These are phyloP conservation scores for Dolichallabes microphthalmus DNA, from an alignment of 2,113 vertebrate genomes.

Conservation along the genomic window DNA sequence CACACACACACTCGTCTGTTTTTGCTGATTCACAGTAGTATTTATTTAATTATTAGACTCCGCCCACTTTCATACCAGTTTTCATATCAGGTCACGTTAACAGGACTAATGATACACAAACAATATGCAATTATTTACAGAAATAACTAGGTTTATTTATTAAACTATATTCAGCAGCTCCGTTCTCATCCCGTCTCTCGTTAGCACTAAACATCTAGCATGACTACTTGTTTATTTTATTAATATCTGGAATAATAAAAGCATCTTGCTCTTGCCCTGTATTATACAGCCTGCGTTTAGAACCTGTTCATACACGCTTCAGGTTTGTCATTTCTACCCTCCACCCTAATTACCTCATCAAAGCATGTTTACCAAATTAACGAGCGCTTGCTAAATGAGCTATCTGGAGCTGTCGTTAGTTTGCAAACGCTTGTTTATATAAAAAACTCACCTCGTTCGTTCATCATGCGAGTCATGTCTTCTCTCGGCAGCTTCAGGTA, in stretches of 20 bases:
- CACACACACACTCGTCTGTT: not conserved
- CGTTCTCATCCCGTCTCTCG: not conserved
- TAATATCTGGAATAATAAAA: not conserved
- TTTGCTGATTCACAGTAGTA: not conserved
- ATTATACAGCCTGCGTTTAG: not conserved
- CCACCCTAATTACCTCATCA: not conserved
- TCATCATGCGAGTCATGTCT: conserved; percentile 71
- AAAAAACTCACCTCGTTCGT: conserved; percentile 56
- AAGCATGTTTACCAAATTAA: not conserved
- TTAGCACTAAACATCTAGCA: not conserved
- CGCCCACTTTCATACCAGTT: not conserved
- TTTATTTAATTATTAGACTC: not conserved
- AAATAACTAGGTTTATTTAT: not conserved
- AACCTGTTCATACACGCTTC: not conserved
- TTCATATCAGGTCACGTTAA: not conserved
- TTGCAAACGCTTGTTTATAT: not conserved
- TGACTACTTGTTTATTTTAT: not conserved
- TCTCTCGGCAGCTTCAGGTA: conserved; percentile 76
- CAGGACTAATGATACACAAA: not conserved
- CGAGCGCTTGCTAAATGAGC: not conserved
- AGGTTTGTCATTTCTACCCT: not conserved
- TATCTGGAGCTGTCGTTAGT: not conserved
- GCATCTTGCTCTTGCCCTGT: not conserved
- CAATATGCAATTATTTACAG: not conserved
- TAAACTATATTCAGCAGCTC: not conserved